Evolutionary conservation across 2,113 vertebrate species (phyloP).

Genomic region (Sphyrna mokarran): DNA sequence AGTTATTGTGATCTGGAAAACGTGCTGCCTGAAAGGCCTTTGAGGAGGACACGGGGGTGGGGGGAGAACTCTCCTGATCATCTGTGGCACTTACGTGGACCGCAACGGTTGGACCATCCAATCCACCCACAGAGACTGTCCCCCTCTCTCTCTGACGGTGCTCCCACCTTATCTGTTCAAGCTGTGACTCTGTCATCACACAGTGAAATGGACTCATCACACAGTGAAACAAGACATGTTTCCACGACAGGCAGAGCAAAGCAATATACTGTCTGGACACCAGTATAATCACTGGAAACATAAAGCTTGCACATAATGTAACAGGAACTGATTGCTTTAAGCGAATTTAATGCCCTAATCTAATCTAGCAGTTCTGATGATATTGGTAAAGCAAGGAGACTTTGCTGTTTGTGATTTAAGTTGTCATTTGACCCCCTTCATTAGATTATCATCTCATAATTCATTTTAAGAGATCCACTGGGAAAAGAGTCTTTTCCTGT

Average conservation of each 20-base stretch:
- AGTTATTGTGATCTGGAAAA: neutral
- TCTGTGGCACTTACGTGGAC: neutral
- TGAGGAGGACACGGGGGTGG: neutral
- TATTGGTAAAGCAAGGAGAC: neutral
- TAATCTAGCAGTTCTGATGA: neutral
- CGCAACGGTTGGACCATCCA: neutral
- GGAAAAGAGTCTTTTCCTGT: neutral
- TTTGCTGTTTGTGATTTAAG: neutral
- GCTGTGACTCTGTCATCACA: neutral
- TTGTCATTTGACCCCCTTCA: neutral
- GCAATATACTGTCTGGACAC: neutral
- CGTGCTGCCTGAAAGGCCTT: neutral
- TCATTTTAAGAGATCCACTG: neutral
- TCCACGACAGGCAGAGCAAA: neutral
- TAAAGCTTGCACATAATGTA: neutral
- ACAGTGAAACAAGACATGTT: too few species aligned
- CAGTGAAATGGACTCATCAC: neutral
- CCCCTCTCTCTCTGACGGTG: neutral
- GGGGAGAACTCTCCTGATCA: neutral
- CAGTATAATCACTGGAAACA: neutral
- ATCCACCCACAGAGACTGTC: neutral
- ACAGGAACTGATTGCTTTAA: neutral
- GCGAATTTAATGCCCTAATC: neutral
- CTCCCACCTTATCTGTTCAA: neutral
- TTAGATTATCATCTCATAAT: constrained; percentile 21